A percentile compares a stretch with the other conserved stretches of the same genome.
phyloP scores from a whole-genome alignment of 2,888 invertebrate species.

The Caenorhabditis sp. region DNA sequence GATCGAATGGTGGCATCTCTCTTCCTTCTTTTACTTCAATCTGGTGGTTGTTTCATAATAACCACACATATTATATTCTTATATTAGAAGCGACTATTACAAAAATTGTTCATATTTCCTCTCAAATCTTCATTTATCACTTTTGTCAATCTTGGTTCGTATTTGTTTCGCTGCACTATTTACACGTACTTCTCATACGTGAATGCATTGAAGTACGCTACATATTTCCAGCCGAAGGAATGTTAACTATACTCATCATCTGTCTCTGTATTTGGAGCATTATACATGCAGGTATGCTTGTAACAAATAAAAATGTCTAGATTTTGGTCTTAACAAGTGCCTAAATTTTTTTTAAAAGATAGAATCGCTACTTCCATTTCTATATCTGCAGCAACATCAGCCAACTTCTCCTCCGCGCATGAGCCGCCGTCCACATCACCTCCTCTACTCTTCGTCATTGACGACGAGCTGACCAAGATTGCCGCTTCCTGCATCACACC shows the following conservation, averaged over 20 bases:
- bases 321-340: background rate
- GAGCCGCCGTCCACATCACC: slow-evolving; percentile 2
- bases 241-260: slow-evolving; percentile 38
- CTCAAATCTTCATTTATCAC: background rate
- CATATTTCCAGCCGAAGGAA: slow-evolving; percentile 29
- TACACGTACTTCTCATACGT: background rate
- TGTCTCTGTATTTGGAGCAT: slow-evolving; percentile 27
- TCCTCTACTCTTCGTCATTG: slow-evolving; percentile 10
- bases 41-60: slow-evolving; percentile 20
- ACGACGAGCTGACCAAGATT: slow-evolving; percentile 30
- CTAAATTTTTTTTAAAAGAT: slow-evolving; percentile 6
- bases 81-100: slow-evolving; percentile 13
- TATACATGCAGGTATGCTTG: slow-evolving; percentile 37
- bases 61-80: slow-evolving; percentile 7
- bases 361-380: slow-evolving; percentile 21
- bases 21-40: slow-evolving; percentile 42
- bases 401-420: slow-evolving; percentile 6
- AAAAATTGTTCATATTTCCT: slow-evolving; percentile 28
- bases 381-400: slow-evolving; percentile 8
- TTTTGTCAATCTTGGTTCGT: background rate
- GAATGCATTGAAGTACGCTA: slow-evolving; percentile 19
- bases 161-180: slow-evolving; percentile 4
- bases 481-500: slow-evolving; percentile 19
- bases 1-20: slow-evolving; percentile 39
- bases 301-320: slow-evolving; percentile 2